These are phyloP conservation scores for Gymnoscopelus microlampas DNA, from an alignment of 2,797 vertebrate genomes.

Conservation along the genomic window DNA sequence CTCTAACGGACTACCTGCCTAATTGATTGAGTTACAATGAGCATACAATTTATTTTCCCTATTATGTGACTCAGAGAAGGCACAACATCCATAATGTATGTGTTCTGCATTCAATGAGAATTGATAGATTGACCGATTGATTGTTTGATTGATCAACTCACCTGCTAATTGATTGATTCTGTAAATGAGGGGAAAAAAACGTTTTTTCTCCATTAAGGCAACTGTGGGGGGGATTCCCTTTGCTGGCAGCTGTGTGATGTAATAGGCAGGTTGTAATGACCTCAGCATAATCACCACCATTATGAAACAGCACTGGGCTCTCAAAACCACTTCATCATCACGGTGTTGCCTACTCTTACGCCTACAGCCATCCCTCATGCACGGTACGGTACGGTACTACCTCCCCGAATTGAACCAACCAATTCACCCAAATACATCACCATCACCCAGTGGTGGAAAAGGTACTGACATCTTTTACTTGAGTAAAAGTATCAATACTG, in stretches of 20 bases:
- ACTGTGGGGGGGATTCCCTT: conserved; percentile 39
- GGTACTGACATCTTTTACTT: no score
- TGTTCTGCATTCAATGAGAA: conserved; percentile 27
- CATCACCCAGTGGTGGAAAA: no score
- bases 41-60: conserved; percentile 44
- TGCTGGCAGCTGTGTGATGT: conserved; percentile 66
- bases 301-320: conserved; percentile 58
- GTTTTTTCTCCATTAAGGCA: conserved; percentile 63
- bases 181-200: conserved; percentile 40
- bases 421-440: conserved; percentile 6
- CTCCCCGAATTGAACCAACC: conserved; percentile 39
- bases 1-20: conserved; percentile 17
- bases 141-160: conserved; percentile 28
- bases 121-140: conserved; percentile 63
- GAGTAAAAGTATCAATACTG: no score
- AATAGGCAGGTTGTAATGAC: conserved; percentile 71
- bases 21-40: conserved; percentile 59
- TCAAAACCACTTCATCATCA: conserved; percentile 66
- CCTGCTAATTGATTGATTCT: conserved; percentile 60
- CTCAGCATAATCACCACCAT: conserved; percentile 70
- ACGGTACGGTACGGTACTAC: conserved; percentile 3
- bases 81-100: conserved; percentile 50
- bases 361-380: conserved; percentile 50
- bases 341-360: conserved; percentile 56
- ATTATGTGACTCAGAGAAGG: conserved; percentile 39